Percentiles rank a stretch among this genome's conserved stretches.
Conservation (phyloP, 2,888 invertebrate genomes). For the Xestia c-nigrum region DNA sequence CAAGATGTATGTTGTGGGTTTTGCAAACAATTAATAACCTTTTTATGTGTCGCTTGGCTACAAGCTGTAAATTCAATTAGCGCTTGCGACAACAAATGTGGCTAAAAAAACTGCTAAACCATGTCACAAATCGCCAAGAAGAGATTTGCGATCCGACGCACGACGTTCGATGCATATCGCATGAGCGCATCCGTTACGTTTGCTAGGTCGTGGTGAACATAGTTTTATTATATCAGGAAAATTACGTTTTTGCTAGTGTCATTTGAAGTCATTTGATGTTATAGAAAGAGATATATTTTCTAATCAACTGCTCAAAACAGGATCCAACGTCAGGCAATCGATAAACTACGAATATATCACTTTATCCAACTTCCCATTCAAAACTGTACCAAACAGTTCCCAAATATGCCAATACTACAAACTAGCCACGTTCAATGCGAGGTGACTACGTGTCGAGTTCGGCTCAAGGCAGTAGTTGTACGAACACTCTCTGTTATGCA, state of each 20-base stretch:
- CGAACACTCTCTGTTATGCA: constrained; percentile 64
- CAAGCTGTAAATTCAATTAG: no score
- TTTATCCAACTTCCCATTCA: neutral
- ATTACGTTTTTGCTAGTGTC: neutral
- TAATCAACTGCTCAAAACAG: neutral
- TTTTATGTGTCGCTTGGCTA: no score
- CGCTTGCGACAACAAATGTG: no score
- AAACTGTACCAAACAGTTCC: constrained; percentile 23
- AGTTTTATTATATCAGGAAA: neutral
- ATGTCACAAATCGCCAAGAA: neutral
- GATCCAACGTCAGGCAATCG: neutral
- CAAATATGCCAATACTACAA: constrained; percentile 25
- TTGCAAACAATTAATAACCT: no score
- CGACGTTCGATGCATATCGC: neutral
- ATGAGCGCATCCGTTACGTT: neutral
- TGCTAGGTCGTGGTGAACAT: neutral
- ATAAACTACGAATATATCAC: neutral
- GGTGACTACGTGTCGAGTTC: constrained; percentile 54
- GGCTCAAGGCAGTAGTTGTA: constrained; percentile 33
- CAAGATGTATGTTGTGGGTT: no score
- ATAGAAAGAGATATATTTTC: neutral
- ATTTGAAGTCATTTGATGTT: neutral
- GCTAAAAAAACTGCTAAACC: neutral
- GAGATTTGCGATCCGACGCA: neutral
- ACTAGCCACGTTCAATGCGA: neutral